These are phyloP conservation scores for Epistrophe eligans DNA, from an alignment of 2,888 invertebrate genomes.

Conservation along the genomic window DNA sequence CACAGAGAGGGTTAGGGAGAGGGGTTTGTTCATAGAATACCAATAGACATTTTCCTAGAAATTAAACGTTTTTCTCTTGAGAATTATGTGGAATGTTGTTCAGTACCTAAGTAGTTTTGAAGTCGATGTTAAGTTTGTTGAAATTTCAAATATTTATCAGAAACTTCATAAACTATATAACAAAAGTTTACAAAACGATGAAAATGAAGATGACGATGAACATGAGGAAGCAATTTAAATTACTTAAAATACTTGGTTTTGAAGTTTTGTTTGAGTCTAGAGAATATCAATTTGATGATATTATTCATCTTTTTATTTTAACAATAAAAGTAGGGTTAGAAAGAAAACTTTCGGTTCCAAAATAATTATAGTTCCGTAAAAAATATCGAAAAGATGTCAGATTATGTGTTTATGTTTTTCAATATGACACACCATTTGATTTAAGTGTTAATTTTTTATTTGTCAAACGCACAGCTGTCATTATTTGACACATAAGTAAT, in stretches of 20 bases:
- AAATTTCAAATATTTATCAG: conserved; percentile 60
- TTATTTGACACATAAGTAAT: too few species aligned
- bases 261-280: background rate
- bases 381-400: too few species aligned
- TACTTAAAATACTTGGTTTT: conserved; percentile 5
- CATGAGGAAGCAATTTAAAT: conserved; percentile 33
- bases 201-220: conserved; percentile 9
- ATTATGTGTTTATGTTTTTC: too few species aligned
- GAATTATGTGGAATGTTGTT: conserved; percentile 8
- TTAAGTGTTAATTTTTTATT: too few species aligned
- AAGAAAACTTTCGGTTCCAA: background rate
- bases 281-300: background rate
- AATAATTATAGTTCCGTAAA: too few species aligned
- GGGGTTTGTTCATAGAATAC: conserved; percentile 27
- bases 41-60: conserved; percentile 49
- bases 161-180: conserved; percentile 29
- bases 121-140: conserved; percentile 17
- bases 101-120: conserved; percentile 5
- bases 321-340: background rate
- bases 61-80: conserved; percentile 20
- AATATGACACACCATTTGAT: too few species aligned
- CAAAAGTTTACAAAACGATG: conserved; percentile 48
- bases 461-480: too few species aligned
- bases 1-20: background rate
- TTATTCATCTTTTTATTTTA: background rate